These are phyloP conservation scores for Mythimna ferrago DNA, from an alignment of 2,888 invertebrate species.

Conservation along the genomic window DNA sequence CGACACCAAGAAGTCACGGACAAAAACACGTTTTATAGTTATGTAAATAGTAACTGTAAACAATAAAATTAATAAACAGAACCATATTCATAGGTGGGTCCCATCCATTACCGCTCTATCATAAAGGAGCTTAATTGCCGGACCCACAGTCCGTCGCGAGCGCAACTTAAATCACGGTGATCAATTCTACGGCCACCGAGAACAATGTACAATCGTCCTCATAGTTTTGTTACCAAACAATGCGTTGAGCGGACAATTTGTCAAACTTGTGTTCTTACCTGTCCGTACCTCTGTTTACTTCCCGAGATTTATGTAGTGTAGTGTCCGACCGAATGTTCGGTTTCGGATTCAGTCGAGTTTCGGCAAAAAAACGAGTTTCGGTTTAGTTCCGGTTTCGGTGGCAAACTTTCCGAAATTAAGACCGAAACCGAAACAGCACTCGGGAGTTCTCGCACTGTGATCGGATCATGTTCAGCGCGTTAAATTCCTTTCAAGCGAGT, in stretches of 20 bases:
- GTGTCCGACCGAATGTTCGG: too few relatives aligned
- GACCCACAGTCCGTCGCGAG: conserved; percentile 50
- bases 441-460: too few relatives aligned
- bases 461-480: too few relatives aligned
- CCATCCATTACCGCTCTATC: conserved; percentile 51
- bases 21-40: conserved; percentile 42
- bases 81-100: conserved; percentile 40
- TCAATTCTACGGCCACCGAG: conserved; percentile 60
- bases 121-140: conserved; percentile 55
- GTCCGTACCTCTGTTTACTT: conserved; percentile 64
- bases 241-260: conserved; percentile 71
- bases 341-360: too few relatives aligned
- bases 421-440: too few relatives aligned
- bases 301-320: conserved; percentile 49
- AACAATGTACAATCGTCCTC: conserved; percentile 61
- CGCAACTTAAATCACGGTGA: conserved; percentile 61
- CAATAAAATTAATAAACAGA: conserved; percentile 44
- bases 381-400: too few relatives aligned
- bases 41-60: conserved; percentile 26
- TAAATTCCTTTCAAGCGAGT: too few relatives aligned
- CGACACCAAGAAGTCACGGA: conserved; percentile 27
- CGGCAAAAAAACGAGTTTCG: too few relatives aligned
- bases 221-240: conserved; percentile 70
- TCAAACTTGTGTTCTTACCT: conserved; percentile 71
- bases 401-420: too few relatives aligned